phyloP scores from a whole-genome alignment of 2,797 vertebrate species.

The Aeoliscus strigatus region DNA sequence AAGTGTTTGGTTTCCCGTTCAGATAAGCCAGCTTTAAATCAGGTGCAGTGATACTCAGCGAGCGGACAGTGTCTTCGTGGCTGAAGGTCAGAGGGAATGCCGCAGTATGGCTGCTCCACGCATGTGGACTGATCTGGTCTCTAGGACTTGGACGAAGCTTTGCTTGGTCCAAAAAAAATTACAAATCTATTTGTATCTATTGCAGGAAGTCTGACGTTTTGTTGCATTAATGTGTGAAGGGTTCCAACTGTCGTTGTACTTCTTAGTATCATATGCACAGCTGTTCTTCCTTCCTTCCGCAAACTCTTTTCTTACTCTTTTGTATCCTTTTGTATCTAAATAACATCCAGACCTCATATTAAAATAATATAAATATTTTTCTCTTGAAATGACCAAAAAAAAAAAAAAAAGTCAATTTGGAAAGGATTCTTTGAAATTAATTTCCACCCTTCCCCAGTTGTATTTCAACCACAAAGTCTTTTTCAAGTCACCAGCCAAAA shows the following conservation, averaged over 20 bases:
- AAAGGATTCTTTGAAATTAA: constrained; percentile 25
- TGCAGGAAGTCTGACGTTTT: too few relatives aligned
- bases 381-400: neutral
- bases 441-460: constrained; percentile 46
- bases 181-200: constrained; percentile 1
- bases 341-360: constrained; percentile 3
- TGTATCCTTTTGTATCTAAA: too few relatives aligned
- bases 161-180: too few relatives aligned
- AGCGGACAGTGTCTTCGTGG: constrained; percentile 27
- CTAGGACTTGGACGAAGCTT: neutral
- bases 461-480: constrained; percentile 39
- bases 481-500: constrained; percentile 55
- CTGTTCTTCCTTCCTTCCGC: too few relatives aligned
- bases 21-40: constrained; percentile 57
- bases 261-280: too few relatives aligned
- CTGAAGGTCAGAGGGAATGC: constrained; percentile 51
- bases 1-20: constrained; percentile 62
- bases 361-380: neutral
- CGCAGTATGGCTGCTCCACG: constrained; percentile 16
- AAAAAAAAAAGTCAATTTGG: constrained; percentile 4
- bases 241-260: too few relatives aligned
- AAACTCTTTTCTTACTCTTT: too few relatives aligned
- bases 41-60: constrained; percentile 48
- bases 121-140: constrained; percentile 6
- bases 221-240: too few relatives aligned